phyloP scores from a whole-genome alignment of 2,113 vertebrate genomes.

The Ctenodactylus gundi region DNA sequence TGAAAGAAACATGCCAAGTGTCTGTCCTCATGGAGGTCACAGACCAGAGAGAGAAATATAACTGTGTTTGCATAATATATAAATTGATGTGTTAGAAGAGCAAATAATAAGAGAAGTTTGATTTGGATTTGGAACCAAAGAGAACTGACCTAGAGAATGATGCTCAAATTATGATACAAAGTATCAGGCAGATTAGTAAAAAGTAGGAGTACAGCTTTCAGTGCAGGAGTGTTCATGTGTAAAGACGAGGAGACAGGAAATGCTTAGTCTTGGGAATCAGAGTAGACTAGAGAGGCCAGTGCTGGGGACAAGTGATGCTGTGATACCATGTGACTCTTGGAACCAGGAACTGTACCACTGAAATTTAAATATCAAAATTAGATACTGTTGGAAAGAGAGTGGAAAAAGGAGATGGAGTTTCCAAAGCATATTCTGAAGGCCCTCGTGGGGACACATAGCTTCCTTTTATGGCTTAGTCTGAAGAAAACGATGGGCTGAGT shows the following conservation, averaged over 20 bases:
- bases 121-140: not conserved
- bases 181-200: not conserved
- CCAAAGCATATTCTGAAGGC: not conserved
- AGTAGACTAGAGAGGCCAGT: not conserved
- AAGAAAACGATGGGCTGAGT: not conserved
- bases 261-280: not conserved
- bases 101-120: not conserved
- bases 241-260: not conserved
- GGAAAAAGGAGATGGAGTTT: not conserved
- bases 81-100: not conserved
- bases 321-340: not conserved
- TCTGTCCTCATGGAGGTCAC: not conserved
- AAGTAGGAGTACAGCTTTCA: not conserved
- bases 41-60: not conserved
- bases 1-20: not conserved
- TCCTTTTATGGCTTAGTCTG: too few relatives aligned
- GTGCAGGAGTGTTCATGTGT: not conserved
- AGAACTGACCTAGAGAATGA: not conserved
- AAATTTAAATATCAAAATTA: not conserved
- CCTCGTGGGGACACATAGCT: too few relatives aligned
- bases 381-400: not conserved
- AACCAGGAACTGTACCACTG: not conserved
- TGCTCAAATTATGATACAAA: not conserved
- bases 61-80: not conserved
- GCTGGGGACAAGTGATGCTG: not conserved